Conservation (phyloP, 2,888 invertebrate species). For the Congeria kusceri region DNA sequence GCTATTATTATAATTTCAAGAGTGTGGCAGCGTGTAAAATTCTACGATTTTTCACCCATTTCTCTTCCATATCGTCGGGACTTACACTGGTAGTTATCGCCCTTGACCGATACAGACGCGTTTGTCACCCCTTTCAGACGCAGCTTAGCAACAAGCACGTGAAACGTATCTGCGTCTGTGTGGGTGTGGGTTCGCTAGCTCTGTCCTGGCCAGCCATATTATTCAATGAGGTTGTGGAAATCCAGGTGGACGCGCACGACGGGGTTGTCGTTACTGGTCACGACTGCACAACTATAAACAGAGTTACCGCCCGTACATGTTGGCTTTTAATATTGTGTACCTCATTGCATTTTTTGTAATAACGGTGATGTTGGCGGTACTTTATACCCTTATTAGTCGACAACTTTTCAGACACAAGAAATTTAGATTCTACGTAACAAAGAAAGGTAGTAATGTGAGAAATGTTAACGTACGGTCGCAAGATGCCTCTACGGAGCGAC, state of each 20-base stretch:
- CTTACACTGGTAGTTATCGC: conserved; percentile 72
- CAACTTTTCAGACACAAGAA: conserved; percentile 57
- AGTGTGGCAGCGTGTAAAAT: conserved; percentile 70
- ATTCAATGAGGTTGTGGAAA: conserved; percentile 50
- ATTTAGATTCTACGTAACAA: conserved; percentile 51
- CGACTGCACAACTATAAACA: conserved; percentile 60
- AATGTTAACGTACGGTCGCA: conserved; percentile 26
- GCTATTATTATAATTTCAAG: conserved; percentile 69
- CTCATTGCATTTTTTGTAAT: conserved; percentile 51
- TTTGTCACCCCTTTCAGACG: conserved; percentile 57
- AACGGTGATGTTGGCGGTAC: conserved; percentile 33
- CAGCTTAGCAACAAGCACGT: conserved; percentile 64
- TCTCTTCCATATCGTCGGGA: conserved; percentile 65
- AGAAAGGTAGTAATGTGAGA: conserved; percentile 21
- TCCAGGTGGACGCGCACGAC: conserved; percentile 22
- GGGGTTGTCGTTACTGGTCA: conserved; percentile 37
- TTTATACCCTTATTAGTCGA: conserved; percentile 56
- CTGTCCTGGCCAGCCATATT: conserved; percentile 64
- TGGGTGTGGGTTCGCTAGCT: conserved; percentile 33
- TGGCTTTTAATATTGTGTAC: conserved; percentile 49
- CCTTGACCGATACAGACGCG: conserved; percentile 65
- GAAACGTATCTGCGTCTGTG: conserved; percentile 51
- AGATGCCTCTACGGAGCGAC: conserved; percentile 7
- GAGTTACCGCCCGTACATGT: conserved; percentile 38
- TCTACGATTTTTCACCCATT: conserved; percentile 65